phyloP scores from a whole-genome alignment of 2,797 vertebrate species.

The Sebastes oblongus region DNA sequence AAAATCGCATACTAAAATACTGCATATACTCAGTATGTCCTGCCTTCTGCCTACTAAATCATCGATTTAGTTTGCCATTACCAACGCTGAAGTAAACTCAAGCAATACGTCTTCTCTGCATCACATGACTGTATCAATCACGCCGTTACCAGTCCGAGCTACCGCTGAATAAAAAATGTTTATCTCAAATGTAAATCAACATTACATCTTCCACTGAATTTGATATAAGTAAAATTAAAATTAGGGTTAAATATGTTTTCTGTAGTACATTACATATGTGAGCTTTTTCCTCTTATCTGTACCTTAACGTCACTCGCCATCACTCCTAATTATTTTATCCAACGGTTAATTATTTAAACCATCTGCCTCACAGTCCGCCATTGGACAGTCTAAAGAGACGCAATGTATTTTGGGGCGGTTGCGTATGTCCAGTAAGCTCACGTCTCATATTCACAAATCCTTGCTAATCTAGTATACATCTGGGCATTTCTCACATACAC shows the following conservation, averaged over 20 bases:
- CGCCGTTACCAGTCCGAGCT: neutral
- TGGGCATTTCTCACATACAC: neutral
- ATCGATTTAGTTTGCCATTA: neutral
- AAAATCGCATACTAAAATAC: neutral
- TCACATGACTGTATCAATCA: neutral
- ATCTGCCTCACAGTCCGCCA: no score
- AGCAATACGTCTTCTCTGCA: neutral
- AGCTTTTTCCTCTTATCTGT: neutral
- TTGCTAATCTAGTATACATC: neutral
- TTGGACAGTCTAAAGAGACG: neutral
- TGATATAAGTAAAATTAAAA: neutral
- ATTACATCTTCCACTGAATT: neutral
- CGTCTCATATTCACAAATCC: fast-evolving
- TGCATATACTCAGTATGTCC: neutral
- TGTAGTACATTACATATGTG: neutral
- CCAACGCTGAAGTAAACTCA: neutral
- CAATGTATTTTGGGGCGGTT: neutral
- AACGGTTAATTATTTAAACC: neutral
- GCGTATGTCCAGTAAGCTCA: neutral
- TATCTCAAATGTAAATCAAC: neutral
- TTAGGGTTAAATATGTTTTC: neutral
- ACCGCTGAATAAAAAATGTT: neutral
- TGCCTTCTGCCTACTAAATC: neutral
- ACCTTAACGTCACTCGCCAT: neutral
- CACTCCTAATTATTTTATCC: neutral